Base-by-base conservation (phyloP, 2,797 vertebrate genomes). In the Denticeps clupeoides region DNA sequence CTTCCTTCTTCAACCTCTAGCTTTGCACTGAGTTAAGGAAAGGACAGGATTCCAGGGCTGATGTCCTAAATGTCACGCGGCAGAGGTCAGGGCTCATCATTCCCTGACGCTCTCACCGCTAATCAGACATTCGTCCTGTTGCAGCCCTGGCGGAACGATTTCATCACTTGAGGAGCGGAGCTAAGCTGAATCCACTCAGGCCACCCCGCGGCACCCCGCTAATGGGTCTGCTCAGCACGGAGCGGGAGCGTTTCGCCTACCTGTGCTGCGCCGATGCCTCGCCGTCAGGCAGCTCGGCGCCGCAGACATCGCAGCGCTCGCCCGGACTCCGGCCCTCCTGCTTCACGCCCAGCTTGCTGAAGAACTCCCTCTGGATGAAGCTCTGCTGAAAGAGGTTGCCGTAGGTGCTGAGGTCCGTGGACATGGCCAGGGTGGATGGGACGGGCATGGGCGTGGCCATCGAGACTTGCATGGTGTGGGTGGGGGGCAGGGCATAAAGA, bases 201-300 rank as follows among this genome's bases (percentile, higher is more conserved):
- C 15, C 15, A 15, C 15, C 33, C 33, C 16, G 7, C 18, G 33
- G 33, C 7, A 4, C 7, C 33, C 33, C 2, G 24, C 24, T 8
- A 4, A 3, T n/a, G n/a, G n/a, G n/a, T n/a, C n/a, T n/a, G n/a
- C n/a, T n/a, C n/a, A n/a, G n/a, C n/a, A n/a, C n/a, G n/a, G n/a
- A n/a, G n/a, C n/a, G n/a, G n/a, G n/a, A n/a, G n/a, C n/a, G n/a
- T 6, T 13, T 22, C n/a, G 8, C 61, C 68, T 84, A 98, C 94
- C 92, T 90, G 89, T 97, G 93, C 65, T 95, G 91, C 56, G 98
- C 93, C 3, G 91, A 82, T 4, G 89, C 89, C 68, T 94, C 91
- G 7, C 83, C 84, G 75, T 89, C 90, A 1, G 90, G 89, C 56
- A 96, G 87, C 65, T 97, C 91, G 22, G 87, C 83, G 16, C 90